Evolutionary conservation across 2,113 vertebrate genomes (phyloP), one percentile per base, ranked within the genome.

Genomic region (Raja brachyura): DNA sequence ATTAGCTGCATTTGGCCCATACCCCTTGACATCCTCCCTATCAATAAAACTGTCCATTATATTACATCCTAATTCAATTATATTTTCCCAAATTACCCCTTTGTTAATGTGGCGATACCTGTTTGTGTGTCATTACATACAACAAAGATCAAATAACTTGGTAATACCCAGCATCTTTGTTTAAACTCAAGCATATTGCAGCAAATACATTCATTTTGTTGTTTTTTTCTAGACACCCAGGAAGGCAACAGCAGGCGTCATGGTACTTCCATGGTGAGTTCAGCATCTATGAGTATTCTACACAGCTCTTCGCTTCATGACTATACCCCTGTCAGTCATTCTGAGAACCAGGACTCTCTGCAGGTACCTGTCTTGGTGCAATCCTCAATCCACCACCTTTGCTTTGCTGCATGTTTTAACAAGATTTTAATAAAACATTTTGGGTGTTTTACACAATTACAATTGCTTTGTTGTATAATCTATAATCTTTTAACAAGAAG

Each of bases 181-280:
- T 61, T 88, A 63, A 61, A 88, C 5, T 14, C 28, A 56, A 56
- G 22, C 3, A 2, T 28, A 25, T 63, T 74, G 22, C 22, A 54
- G 33, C 66, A 73, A 16, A 54, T 92, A 6, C 22, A 92, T 74
- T 92, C 8, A 54, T 48, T 92, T 92, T 73, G 90, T 54, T 92
- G 22, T 10, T 73, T 92, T 8, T 25, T 92, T 94, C 94, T 96
- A 99, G 98, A 99, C 94, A 94, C 95, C 31, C 98, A 98, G 93
- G 94, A 96, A 81, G 96, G 96, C 94, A 95, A 96, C 93, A 95
- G 97, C 94, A 97, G 95, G 94, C 97, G 98, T 95, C 97, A 96
- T 8, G 97, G 97, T 75, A 94, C 96, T 81, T 97, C 98, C 70
- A 97, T 98, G 97, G 98, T 99, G 95, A 98, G 98, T 96, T 96